Percentiles rank a stretch among this genome's conserved stretches.
Evolutionary conservation across 2,113 vertebrate species (phyloP).

Genomic region (Rhinolophus ferrumequinum): DNA sequence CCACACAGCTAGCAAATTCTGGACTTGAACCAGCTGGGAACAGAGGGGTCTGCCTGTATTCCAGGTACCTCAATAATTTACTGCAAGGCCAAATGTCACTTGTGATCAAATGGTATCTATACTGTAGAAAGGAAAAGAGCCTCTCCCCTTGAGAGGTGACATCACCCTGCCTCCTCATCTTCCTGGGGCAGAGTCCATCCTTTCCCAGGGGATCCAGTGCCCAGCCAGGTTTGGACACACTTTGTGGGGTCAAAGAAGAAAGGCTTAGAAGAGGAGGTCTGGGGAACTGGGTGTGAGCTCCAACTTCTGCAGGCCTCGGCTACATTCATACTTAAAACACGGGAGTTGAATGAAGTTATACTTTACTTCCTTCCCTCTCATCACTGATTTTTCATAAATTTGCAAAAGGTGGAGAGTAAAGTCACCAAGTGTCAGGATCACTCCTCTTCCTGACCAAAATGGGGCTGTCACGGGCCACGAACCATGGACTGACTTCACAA

Average conservation of each 20-base stretch:
- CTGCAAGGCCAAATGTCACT: background rate
- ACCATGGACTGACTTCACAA: accelerated
- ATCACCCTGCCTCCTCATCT: background rate
- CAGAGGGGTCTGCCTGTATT: background rate
- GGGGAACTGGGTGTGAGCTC: background rate
- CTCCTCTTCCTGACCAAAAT: no score
- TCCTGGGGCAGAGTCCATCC: background rate
- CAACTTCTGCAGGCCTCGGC: background rate
- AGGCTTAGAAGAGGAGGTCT: background rate
- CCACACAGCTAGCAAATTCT: background rate
- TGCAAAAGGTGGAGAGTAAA: background rate
- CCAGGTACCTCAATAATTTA: background rate
- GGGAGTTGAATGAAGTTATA: no score
- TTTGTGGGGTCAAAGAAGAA: background rate
- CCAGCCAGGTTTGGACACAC: background rate
- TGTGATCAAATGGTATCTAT: background rate
- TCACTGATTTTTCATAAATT: background rate
- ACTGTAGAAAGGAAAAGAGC: background rate
- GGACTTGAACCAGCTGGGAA: background rate
- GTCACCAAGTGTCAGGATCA: accelerated
- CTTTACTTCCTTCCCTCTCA: background rate
- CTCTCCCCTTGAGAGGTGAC: background rate
- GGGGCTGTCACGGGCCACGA: accelerated
- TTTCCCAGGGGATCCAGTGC: background rate
- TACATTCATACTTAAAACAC: accelerated